Conservation (phyloP, 2,113 vertebrate genomes). For the Marmota flaviventris region DNA sequence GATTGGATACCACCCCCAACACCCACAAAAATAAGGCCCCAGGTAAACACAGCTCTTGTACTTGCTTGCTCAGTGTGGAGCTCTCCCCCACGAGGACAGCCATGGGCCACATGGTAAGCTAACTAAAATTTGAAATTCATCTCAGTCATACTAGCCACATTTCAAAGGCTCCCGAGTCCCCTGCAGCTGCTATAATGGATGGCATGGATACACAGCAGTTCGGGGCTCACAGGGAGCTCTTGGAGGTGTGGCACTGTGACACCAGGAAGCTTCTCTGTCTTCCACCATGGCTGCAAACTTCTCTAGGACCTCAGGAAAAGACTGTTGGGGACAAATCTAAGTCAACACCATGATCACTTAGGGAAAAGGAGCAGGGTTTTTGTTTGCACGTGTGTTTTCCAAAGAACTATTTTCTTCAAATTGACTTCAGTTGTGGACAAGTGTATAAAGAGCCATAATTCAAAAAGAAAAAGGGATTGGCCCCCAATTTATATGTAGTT, state of each 20-base stretch:
- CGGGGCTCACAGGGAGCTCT: neutral
- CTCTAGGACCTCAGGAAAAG: too few species aligned
- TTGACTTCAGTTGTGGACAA: neutral
- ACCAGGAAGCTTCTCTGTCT: too few species aligned
- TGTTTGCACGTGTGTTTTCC: too few species aligned
- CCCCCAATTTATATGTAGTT: neutral
- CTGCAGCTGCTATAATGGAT: neutral
- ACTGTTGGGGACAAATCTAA: too few species aligned
- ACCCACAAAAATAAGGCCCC: neutral
- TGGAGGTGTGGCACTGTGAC: too few species aligned
- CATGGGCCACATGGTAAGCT: neutral
- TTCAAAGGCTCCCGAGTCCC: too few species aligned
- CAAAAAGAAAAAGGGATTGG: neutral
- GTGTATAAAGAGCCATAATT: neutral
- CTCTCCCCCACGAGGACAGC: accelerated
- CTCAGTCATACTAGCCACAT: neutral
- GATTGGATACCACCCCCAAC: neutral
- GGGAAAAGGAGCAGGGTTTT: too few species aligned
- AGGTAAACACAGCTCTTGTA: too few species aligned
- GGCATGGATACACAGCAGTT: accelerated
- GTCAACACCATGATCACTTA: too few species aligned
- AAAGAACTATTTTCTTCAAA: too few species aligned
- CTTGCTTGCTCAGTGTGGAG: too few species aligned
- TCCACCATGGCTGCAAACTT: too few species aligned
- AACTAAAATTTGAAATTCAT: neutral